Evolutionary conservation across 2,113 vertebrate genomes (phyloP), one percentile per base, ranked within the genome.

Genomic region (Centropristis striata): DNA sequence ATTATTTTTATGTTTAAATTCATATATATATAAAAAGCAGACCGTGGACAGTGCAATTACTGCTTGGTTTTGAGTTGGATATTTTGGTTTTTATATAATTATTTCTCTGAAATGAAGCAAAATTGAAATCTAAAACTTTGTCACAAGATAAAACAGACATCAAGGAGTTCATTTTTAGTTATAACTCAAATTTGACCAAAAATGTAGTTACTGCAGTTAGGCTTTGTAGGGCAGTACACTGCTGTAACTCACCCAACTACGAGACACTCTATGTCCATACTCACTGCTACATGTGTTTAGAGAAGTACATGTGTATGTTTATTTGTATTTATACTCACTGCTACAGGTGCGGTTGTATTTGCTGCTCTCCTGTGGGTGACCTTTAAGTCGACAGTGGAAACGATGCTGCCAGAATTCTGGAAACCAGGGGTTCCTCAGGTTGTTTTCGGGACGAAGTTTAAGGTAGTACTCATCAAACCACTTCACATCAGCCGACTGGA

Each of bases 381-480:
- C 97, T 91, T 97, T 96, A 53, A 99, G 88, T 1, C 96, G 94
- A 85, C 98, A 99, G 86, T 99, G 97, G 92, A 99, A 99, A 2
- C 95, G 94, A 65, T 95, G 97, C 84, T 99, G 98, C 98, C 98
- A 99, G 90, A 99, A 99, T 90, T 99, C 98, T 39, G 97, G 96
- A 90, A 99, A 99, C 98, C 98, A 99, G 3, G 98, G 98, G 81
- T 99, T 98, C 71, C 97, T 93, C 4, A 89, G 96, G 83, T 99
- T 99, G 92, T 95, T 98, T 81, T 99, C 98, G 10, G 98, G 98
- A 2, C 96, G 96, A 51, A 99, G 97, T 78, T 97, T 94, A 77
- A 99, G 95, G 91, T 99, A 99, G 92, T 99, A 99, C 53, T 99
- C 98, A 80, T 99, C 98, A 70, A 98, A 99, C 98, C 98, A 99